These are phyloP conservation scores for Callorhinus ursinus DNA, from an alignment of 2,113 vertebrate species.

Conservation along the genomic window DNA sequence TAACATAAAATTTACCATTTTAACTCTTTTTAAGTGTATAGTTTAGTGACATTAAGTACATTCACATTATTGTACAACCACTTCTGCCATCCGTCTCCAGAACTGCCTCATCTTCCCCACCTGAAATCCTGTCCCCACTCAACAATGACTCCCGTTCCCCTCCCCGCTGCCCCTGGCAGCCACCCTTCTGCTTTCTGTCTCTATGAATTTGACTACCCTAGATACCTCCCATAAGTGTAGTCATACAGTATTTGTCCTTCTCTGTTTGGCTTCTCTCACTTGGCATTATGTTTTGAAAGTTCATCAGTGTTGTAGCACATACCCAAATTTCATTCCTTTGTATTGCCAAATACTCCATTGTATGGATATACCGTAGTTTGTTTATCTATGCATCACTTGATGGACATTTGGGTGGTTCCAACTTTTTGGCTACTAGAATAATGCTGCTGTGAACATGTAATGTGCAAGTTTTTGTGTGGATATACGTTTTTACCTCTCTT, in stretches of 20 bases:
- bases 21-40: not conserved
- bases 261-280: not conserved
- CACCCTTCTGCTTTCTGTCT: not conserved
- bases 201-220: not conserved
- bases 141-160: not conserved
- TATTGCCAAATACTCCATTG: not conserved
- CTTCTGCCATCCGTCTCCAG: not conserved
- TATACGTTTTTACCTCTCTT: not conserved
- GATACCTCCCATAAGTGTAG: not conserved
- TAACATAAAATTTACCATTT: not conserved
- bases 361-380: not conserved
- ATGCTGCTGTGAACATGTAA: not conserved
- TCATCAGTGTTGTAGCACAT: not conserved
- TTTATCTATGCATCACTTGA: not conserved
- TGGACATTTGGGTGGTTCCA: not conserved
- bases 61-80: not conserved
- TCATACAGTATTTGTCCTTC: not conserved
- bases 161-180: not conserved
- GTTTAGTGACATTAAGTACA: not conserved
- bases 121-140: not conserved
- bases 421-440: not conserved
- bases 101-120: not conserved
- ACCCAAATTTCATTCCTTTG: not conserved
- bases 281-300: not conserved
- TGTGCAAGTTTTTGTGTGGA: not conserved